These are phyloP conservation scores for Tethya wilhelma DNA, from an alignment of 37 sponge, comb jelly and placozoan genomes.

Conservation along the genomic window DNA sequence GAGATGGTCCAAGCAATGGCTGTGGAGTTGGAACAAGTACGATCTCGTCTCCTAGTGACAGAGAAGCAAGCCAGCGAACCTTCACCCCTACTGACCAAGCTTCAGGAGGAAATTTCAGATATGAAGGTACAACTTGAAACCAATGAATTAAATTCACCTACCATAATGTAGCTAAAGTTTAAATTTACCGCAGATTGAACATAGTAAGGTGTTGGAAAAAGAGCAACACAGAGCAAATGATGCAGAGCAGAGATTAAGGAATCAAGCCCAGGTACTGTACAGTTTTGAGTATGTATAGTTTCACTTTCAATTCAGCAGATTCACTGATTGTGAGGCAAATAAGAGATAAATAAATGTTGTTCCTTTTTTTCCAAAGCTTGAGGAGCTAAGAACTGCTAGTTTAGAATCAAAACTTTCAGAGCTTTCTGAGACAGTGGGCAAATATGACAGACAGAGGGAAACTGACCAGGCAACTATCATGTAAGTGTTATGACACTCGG, in stretches of 20 bases:
- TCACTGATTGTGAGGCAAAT: not conserved
- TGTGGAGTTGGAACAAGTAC: constrained; percentile 34
- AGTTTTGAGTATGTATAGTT: not conserved
- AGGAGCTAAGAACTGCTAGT: constrained; percentile 64
- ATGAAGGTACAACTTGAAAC: constrained; percentile 41
- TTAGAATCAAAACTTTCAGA: constrained; percentile 67
- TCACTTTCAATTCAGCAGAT: not conserved
- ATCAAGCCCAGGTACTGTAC: constrained; percentile 43
- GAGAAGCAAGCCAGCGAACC: constrained; percentile 29
- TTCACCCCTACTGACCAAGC: constrained; percentile 29
- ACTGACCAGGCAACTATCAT: constrained; percentile 32
- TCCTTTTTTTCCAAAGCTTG: constrained; percentile 16
- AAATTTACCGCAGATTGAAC: constrained; percentile 44
- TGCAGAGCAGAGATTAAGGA: constrained; percentile 31
- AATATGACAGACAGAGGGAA: constrained; percentile 61
- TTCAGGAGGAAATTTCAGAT: constrained; percentile 43
- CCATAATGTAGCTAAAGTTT: too few relatives aligned
- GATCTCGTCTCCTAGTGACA: constrained; percentile 2
- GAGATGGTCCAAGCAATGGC: constrained; percentile 35
- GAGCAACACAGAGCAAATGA: constrained; percentile 62
- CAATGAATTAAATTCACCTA: not conserved
- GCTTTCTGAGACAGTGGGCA: constrained; percentile 66
- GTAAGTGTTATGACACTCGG: constrained; percentile 33
- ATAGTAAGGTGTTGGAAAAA: not conserved
- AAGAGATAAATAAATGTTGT: not conserved